Conservation (phyloP, 1,140 invertebrate genomes). For the Hyles vespertilio region DNA sequence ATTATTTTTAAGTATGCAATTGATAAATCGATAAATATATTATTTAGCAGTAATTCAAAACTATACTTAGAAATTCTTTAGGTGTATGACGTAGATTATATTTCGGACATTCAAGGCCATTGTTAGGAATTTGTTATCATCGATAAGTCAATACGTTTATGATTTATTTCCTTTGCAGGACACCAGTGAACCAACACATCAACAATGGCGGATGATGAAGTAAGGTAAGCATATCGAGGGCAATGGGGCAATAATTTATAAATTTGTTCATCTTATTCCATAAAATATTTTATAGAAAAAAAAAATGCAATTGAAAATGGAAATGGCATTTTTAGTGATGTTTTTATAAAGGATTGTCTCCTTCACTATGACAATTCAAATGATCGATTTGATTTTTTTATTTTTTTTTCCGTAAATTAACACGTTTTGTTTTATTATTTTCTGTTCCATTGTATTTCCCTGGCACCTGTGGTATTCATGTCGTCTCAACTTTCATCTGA, state of each 20-base stretch:
- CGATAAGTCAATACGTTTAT: too few species aligned
- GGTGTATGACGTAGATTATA: background rate
- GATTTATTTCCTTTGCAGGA: conserved; percentile 35
- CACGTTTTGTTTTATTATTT: conserved; percentile 27
- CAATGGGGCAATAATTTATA: background rate
- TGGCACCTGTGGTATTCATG: conserved; percentile 7
- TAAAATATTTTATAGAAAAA: background rate
- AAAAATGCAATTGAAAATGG: background rate
- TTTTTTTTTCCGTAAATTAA: conserved; percentile 14
- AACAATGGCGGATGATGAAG: conserved; percentile 92
- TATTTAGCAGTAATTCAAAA: too few species aligned
- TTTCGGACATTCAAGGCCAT: background rate
- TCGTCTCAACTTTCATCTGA: conserved; percentile 7
- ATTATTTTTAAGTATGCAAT: too few species aligned
- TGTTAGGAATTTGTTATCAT: too few species aligned
- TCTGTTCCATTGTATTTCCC: conserved; percentile 41
- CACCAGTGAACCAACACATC: conserved; percentile 64
- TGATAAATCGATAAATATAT: too few species aligned
- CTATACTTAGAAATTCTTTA: too few species aligned
- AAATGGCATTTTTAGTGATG: background rate
- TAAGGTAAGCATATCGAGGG: conserved; percentile 79
- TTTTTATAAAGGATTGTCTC: too few species aligned
- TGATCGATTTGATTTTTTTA: background rate
- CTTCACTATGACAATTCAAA: too few species aligned
- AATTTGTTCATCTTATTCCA: conserved; percentile 4